Evolutionary conservation across 2,113 vertebrate genomes (phyloP), one percentile per base, ranked within the genome.

Genomic region (Clarias macrocephalus): DNA sequence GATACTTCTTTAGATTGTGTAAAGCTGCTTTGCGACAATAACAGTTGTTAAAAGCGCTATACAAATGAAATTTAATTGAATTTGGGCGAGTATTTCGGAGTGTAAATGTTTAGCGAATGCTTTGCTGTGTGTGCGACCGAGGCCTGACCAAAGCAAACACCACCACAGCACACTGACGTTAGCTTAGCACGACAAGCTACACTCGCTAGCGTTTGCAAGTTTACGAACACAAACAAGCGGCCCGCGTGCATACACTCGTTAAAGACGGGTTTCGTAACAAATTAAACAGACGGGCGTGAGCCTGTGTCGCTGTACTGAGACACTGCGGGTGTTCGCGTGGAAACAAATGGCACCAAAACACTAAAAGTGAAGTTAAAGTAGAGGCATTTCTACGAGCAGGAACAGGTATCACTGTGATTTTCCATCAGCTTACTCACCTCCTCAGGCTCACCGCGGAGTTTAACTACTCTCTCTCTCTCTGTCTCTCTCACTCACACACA

Each of bases 111-210:
- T 48, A 7, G 42, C 6, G 42, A 42, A 5, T 42, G 48, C 8
- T 8, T 48, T 48, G 5, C 33, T 56, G 52, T 21, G 5, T 16
- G 75, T 77, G 2, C 6, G 16, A 25, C 59, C 42, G 37, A 82
- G 80, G 80, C 80, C 80, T 65, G 33, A n/a, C 1, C 7, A 42
- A 52, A 72, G 65, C 42, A 54, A 84, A 33, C 82, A 21, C 12
- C 4, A 28, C 8, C 19, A 33, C n/a, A 73, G n/a, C 52, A 57
- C 52, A 57, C 70, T 75, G 65, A 70, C 73, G 60, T 85, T 79
- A 86, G 84, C 86, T 83, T 85, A 85, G 88, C 88, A 59, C 11
- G 59, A n/a, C 80, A 77, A 82, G 70, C 83, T 54, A 23, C 70
- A 28, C 13, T n/a, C 63, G n/a, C 65, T 73, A 59, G 63, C 82